Conservation (phyloP, 2,888 invertebrate genomes). For the Agrochola lota region DNA sequence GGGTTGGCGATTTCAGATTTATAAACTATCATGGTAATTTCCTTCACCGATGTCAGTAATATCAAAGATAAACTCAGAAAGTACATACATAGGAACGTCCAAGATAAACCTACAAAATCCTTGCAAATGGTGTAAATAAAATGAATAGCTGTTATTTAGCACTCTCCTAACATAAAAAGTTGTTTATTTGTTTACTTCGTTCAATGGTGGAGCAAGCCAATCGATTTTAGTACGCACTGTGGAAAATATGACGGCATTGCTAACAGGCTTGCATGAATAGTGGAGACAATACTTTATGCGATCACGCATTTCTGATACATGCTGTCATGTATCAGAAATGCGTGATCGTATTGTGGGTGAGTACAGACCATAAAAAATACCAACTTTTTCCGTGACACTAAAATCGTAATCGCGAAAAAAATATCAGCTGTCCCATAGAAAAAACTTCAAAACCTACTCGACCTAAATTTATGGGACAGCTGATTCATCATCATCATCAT, state of each 20-base stretch:
- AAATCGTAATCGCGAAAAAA: too few relatives aligned
- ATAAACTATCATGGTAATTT: not conserved
- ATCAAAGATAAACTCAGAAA: not conserved
- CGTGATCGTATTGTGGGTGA: too few relatives aligned
- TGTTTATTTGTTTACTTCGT: conserved; percentile 52
- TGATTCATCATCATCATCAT: too few relatives aligned
- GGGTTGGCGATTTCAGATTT: too few relatives aligned
- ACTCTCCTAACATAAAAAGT: conserved; percentile 40
- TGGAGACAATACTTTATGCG: not conserved
- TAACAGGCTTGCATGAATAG: conserved; percentile 37
- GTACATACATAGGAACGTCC: not conserved
- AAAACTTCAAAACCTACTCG: too few relatives aligned
- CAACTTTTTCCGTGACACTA: not conserved
- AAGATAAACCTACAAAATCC: conserved; percentile 36
- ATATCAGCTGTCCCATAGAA: too few relatives aligned
- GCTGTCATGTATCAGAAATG: too few relatives aligned
- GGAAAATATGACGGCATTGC: conserved; percentile 28
- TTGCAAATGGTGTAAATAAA: conserved; percentile 66
- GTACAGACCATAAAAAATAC: not conserved
- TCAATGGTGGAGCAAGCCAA: conserved; percentile 23
- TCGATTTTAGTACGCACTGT: conserved; percentile 38
- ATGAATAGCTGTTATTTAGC: conserved; percentile 60
- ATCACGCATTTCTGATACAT: too few relatives aligned
- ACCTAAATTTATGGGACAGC: too few relatives aligned
- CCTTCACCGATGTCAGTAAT: not conserved